Conservation (phyloP, 2,797 vertebrate species). For the Neosalanx taihuensis region DNA sequence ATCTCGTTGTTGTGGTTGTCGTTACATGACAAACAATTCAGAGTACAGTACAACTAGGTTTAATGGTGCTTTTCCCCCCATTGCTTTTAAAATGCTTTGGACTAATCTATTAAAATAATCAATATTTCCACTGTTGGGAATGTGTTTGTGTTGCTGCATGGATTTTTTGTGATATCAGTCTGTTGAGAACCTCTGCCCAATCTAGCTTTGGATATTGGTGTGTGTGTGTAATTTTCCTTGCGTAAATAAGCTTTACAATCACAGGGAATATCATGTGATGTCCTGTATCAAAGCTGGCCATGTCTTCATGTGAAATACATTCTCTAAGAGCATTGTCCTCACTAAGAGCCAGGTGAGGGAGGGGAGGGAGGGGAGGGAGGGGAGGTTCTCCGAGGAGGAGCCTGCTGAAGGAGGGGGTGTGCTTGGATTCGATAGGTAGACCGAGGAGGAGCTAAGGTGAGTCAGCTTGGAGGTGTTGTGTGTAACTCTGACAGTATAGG, state of each 20-base stretch:
- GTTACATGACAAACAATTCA: neutral
- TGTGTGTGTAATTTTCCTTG: no score
- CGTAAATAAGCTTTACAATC: no score
- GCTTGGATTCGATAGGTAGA: slow-evolving; percentile 57
- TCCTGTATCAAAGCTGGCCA: neutral
- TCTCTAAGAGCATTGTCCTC: neutral
- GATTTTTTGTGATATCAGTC: no score
- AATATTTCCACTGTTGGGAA: no score
- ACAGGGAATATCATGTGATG: neutral
- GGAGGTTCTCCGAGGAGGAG: slow-evolving; percentile 12
- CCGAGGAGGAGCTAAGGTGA: slow-evolving; percentile 61
- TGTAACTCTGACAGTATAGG: slow-evolving; percentile 65
- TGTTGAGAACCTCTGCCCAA: no score
- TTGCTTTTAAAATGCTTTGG: no score
- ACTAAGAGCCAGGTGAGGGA: slow-evolving; percentile 27
- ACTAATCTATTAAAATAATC: no score
- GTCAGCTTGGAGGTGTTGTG: slow-evolving; percentile 52
- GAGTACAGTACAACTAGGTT: no score
- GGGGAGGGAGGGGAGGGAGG: slow-evolving; percentile 8
- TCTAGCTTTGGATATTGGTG: no score
- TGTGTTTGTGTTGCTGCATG: no score
- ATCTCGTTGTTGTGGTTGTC: neutral
- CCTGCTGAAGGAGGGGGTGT: slow-evolving; percentile 10
- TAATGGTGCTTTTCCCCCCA: no score
- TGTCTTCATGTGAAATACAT: neutral